Conservation (phyloP, 2,113 vertebrate species). For the Ursus arctos region DNA sequence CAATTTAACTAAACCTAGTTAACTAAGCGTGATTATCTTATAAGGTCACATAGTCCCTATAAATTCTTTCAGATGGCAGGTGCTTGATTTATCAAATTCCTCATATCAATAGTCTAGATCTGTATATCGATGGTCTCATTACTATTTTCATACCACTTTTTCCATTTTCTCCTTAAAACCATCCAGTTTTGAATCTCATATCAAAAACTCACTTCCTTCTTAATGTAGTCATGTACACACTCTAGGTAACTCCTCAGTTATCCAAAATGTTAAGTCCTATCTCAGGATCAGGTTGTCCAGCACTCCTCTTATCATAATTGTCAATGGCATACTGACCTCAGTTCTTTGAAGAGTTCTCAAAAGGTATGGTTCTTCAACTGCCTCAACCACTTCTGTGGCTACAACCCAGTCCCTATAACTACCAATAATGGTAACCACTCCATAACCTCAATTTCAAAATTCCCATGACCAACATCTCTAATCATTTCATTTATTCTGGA, state of each 20-base stretch:
- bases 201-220: background rate
- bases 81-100: background rate
- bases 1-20: background rate
- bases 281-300: background rate
- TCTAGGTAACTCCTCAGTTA: background rate
- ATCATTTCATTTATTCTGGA: background rate
- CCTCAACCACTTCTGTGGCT: background rate
- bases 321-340: background rate
- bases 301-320: background rate
- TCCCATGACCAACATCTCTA: background rate
- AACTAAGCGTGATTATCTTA: background rate
- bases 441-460: background rate
- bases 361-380: background rate
- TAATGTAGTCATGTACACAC: background rate
- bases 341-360: background rate
- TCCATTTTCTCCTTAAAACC: background rate
- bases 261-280: background rate
- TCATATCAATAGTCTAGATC: background rate
- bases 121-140: background rate
- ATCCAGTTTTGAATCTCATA: background rate
- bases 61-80: background rate
- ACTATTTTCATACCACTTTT: background rate
- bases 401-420: background rate
- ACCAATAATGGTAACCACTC: background rate
- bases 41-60: background rate